Percentiles rank a stretch among this genome's conserved stretches.
Conservation (phyloP, 2,113 vertebrate species). For the Calyptomena viridis region DNA sequence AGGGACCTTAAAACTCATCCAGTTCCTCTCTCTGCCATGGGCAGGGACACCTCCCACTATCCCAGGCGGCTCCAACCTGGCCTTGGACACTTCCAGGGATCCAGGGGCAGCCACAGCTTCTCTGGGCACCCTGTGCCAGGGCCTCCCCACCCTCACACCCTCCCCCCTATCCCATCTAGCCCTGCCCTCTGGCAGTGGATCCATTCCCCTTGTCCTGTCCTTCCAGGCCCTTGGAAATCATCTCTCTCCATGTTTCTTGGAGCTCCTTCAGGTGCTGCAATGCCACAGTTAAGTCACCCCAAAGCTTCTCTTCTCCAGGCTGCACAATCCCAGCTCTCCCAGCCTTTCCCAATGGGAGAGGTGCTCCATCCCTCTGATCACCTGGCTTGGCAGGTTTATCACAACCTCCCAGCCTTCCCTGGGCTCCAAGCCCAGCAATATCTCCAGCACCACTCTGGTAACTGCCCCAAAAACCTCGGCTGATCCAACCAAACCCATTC, state of each 20-base stretch:
- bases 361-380: not conserved
- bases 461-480: not conserved
- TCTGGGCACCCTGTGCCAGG: not conserved
- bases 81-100: not conserved
- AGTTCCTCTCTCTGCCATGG: not conserved
- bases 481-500: too few species aligned
- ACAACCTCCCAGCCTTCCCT: not conserved
- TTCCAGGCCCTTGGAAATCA: not conserved
- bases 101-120: not conserved
- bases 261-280: not conserved
- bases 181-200: not conserved
- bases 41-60: not conserved
- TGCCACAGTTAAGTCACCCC: not conserved
- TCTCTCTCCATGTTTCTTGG: not conserved
- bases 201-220: not conserved
- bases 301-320: not conserved
- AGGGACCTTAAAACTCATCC: not conserved
- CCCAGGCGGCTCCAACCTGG: not conserved
- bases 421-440: not conserved
- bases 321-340: not conserved
- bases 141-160: not conserved
- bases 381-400: not conserved
- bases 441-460: not conserved
- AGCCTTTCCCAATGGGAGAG: not conserved
- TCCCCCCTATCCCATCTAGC: not conserved